Percentiles rank a stretch among this genome's conserved stretches.
Conservation (phyloP, 2,113 vertebrate genomes). For the Leptocoma aspasia region DNA sequence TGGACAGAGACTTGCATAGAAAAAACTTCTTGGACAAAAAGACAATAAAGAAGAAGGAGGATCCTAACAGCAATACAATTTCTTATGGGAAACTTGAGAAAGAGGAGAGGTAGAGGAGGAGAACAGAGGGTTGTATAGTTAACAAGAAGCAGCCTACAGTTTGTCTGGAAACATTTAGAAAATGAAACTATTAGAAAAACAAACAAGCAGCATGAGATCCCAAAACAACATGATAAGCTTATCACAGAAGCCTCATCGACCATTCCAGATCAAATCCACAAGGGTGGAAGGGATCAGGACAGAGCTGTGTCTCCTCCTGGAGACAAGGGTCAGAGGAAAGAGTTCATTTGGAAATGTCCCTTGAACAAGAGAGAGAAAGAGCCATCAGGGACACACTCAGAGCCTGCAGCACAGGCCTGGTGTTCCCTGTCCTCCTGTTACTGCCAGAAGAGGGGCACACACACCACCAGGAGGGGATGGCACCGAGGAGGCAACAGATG, state of each 20-base stretch:
- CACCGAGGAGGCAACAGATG: fast-evolving
- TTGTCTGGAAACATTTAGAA: conserved; percentile 23
- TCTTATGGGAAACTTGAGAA: not conserved
- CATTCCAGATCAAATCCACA: not conserved
- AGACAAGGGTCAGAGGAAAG: not conserved
- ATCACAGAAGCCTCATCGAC: not conserved
- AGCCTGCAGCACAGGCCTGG: not conserved
- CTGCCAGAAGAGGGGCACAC: not conserved
- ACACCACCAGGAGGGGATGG: not conserved
- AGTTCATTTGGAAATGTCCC: not conserved
- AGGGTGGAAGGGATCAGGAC: not conserved
- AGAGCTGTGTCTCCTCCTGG: not conserved
- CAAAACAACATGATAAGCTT: not conserved
- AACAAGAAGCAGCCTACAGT: not conserved
- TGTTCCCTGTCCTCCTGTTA: not conserved
- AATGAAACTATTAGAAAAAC: not conserved
- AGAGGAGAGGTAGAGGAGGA: not conserved
- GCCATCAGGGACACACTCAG: not conserved
- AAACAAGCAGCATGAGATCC: not conserved
- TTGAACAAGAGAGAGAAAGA: not conserved
- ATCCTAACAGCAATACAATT: not conserved
- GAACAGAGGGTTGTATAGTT: not conserved
- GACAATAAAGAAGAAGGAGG: not conserved
- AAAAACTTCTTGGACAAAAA: not conserved
- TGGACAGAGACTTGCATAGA: not conserved